phyloP scores from a whole-genome alignment of 2,113 vertebrate species.

The Procavia capensis region DNA sequence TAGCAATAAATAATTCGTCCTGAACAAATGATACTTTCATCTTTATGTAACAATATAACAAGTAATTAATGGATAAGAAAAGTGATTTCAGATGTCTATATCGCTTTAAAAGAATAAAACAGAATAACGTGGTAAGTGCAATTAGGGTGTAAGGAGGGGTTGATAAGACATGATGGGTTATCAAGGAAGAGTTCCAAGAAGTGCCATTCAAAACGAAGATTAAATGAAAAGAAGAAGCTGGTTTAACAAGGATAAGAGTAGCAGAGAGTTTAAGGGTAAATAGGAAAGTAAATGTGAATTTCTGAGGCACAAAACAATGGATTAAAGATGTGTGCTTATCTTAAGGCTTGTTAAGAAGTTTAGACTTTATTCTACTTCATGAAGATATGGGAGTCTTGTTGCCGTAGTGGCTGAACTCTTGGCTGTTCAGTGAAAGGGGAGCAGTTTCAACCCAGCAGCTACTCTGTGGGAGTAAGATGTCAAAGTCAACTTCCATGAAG shows the following conservation, averaged over 20 bases:
- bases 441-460: no score
- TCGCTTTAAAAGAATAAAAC: not conserved
- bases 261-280: not conserved
- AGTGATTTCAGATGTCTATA: not conserved
- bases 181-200: not conserved
- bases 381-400: not conserved
- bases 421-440: no score
- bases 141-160: rapidly evolving
- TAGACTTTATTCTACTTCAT: not conserved
- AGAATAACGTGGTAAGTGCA: not conserved
- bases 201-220: not conserved
- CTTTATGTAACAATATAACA: not conserved
- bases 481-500: no score
- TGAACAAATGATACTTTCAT: not conserved
- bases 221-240: not conserved
- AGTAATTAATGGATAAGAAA: not conserved
- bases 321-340: not conserved
- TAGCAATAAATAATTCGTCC: not conserved
- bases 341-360: not conserved
- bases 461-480: no score
- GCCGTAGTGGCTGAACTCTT: no score
- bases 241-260: not conserved
- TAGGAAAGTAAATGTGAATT: not conserved
- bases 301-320: no score
- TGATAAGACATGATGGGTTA: no score